Percentiles rank a stretch among this genome's conserved stretches.
These are phyloP conservation scores for Malacosoma neustria DNA, from an alignment of 2,888 invertebrate species.

Conservation along the genomic window DNA sequence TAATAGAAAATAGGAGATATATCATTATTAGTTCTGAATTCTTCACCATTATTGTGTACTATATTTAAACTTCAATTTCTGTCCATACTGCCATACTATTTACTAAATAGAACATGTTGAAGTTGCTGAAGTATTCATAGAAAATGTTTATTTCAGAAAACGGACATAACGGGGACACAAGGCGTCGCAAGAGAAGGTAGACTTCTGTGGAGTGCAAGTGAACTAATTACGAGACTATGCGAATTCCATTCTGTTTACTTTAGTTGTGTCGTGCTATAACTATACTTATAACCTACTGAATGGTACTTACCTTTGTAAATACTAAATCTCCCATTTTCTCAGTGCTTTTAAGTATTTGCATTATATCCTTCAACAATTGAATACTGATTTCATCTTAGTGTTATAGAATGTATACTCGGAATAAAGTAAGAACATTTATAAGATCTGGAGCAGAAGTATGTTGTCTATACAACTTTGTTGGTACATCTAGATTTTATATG, in stretches of 20 bases:
- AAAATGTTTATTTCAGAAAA: conserved; percentile 57
- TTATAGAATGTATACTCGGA: conserved; percentile 1
- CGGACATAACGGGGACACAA: conserved; percentile 64
- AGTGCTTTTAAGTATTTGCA: no score
- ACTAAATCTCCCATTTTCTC: no score
- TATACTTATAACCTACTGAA: no score
- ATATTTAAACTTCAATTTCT: no score
- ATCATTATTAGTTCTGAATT: no score
- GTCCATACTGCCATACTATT: no score
- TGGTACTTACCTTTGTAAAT: no score
- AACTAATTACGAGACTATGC: conserved; percentile 2
- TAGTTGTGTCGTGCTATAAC: background rate
- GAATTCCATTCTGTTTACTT: conserved; percentile 3
- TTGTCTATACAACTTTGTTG: background rate
- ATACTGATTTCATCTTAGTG: no score
- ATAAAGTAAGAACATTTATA: background rate
- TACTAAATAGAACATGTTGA: no score
- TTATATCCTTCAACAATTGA: no score
- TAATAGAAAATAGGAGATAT: no score
- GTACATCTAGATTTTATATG: background rate
- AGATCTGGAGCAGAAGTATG: background rate
- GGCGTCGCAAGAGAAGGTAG: conserved; percentile 65
- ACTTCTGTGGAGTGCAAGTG: conserved; percentile 15
- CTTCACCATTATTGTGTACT: no score
- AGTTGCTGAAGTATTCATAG: conserved; percentile 9